A percentile compares a stretch with the other conserved stretches of the same genome.
phyloP scores from a whole-genome alignment of 2,113 vertebrate species.

The Litocranius walleri region DNA sequence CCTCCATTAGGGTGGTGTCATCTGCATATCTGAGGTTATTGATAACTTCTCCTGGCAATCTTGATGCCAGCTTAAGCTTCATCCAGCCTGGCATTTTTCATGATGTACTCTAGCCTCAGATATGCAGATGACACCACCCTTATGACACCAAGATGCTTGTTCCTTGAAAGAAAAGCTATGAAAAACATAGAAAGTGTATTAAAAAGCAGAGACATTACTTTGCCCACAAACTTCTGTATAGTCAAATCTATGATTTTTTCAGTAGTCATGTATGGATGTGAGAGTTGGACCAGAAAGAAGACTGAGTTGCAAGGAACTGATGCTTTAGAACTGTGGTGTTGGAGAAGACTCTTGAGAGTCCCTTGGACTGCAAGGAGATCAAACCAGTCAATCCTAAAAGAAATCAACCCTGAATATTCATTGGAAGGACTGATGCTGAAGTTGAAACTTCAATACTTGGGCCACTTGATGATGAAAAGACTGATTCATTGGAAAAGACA shows the following conservation, averaged over 20 bases:
- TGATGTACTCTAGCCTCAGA: neutral
- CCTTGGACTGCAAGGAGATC: neutral
- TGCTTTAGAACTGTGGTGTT: neutral
- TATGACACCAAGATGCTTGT: neutral
- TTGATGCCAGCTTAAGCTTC: neutral
- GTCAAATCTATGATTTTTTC: neutral
- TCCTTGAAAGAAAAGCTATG: neutral
- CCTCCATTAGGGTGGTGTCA: neutral
- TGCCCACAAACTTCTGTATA: neutral
- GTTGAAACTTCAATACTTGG: neutral
- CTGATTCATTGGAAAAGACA: neutral
- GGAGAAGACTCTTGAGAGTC: neutral
- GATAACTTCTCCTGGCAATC: neutral
- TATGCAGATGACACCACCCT: neutral
- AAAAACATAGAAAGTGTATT: neutral
- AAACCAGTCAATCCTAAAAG: neutral
- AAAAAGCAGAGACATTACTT: neutral
- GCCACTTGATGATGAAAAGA: neutral
- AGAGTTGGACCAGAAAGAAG: neutral
- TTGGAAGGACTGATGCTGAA: neutral
- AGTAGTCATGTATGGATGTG: neutral
- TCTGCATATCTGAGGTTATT: neutral
- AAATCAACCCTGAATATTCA: neutral
- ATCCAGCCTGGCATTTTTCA: neutral
- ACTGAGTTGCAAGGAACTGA: rapidly evolving